A percentile compares a stretch with the other conserved stretches of the same genome.
These are phyloP conservation scores for Cardiocondyla obscurior DNA, from an alignment of 1,140 invertebrate species.

Conservation along the genomic window DNA sequence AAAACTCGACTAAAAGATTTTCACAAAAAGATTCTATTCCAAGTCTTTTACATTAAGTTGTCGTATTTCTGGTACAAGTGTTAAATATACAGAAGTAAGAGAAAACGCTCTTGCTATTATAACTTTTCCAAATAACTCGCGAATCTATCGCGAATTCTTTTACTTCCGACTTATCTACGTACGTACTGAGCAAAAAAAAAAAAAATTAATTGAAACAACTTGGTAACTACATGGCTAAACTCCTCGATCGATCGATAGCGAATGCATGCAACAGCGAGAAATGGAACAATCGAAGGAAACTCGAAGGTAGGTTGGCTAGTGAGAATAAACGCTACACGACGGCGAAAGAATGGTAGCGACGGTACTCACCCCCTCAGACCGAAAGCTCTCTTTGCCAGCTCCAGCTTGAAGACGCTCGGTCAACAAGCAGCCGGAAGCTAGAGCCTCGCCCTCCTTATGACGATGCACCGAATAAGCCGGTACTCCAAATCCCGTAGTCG, in stretches of 20 bases:
- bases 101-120: not conserved
- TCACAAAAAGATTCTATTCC: not conserved
- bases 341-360: slow-evolving; percentile 45
- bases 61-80: not conserved
- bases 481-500: slow-evolving; percentile 40
- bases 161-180: not conserved
- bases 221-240: not conserved
- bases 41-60: not conserved
- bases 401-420: slow-evolving; percentile 78
- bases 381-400: slow-evolving; percentile 78
- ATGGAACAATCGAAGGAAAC: slow-evolving; percentile 4
- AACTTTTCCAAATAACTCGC: not conserved
- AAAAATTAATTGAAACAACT: not conserved
- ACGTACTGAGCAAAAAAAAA: too few relatives aligned
- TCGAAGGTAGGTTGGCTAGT: slow-evolving; percentile 13
- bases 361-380: slow-evolving; percentile 75
- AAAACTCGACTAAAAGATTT: not conserved
- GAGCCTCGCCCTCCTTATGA: slow-evolving; percentile 56
- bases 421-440: slow-evolving; percentile 68
- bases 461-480: slow-evolving; percentile 25
- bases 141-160: slow-evolving; percentile 1
- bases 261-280: slow-evolving; percentile 16
- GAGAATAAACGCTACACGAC: not conserved
- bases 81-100: not conserved
- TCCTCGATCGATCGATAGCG: slow-evolving; percentile 17